A percentile compares a stretch with the other conserved stretches of the same genome.
Conservation (phyloP, 2,888 invertebrate genomes). For the Acronicta leporina region DNA sequence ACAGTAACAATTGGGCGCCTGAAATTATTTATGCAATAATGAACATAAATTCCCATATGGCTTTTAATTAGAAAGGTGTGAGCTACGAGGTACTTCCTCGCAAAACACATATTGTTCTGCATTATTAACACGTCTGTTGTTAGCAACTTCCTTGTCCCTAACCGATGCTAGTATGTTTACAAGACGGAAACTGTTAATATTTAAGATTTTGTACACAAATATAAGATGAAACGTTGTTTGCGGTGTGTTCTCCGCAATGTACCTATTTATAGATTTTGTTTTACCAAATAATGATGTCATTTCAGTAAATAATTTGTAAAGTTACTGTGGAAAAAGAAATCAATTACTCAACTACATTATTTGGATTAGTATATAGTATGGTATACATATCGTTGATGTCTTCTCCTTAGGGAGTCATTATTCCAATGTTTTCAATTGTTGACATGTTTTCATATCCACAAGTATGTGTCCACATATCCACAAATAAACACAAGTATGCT, state of each 20-base stretch:
- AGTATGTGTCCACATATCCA: no score
- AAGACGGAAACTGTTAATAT: slow-evolving; percentile 14
- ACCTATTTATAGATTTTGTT: not conserved
- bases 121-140: slow-evolving; percentile 35
- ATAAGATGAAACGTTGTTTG: not conserved
- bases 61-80: slow-evolving; percentile 34
- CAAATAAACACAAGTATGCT: not conserved
- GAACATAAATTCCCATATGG: slow-evolving; percentile 15
- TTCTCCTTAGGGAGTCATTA: slow-evolving; percentile 38
- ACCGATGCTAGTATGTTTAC: slow-evolving; percentile 9
- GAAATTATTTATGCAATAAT: slow-evolving; percentile 25
- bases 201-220: slow-evolving; percentile 3
- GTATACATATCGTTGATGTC: slow-evolving; percentile 38
- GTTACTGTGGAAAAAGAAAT: no score
- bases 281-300: no score
- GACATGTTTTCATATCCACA: no score
- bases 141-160: slow-evolving; percentile 10
- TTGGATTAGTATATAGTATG: not conserved
- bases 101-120: slow-evolving; percentile 41
- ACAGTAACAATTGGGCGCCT: slow-evolving; percentile 3
- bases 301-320: no score
- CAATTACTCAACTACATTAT: no score
- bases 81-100: slow-evolving; percentile 32
- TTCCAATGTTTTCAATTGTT: slow-evolving; percentile 10
- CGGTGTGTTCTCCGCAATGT: not conserved